phyloP scores from a whole-genome alignment of 2,888 invertebrate genomes.

The Macrophya alboannulata region DNA sequence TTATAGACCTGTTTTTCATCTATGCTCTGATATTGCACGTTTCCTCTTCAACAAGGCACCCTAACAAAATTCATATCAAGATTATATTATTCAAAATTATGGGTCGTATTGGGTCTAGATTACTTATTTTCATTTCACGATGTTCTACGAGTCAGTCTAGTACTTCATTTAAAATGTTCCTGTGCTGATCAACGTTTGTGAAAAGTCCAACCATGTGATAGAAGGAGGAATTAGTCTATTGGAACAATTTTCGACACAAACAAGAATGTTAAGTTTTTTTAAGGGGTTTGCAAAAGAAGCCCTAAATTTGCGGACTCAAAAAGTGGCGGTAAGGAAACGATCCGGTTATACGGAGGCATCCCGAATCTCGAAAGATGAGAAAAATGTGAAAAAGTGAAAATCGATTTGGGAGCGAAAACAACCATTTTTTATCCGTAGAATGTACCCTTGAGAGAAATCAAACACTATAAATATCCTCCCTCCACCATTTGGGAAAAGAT shows the following conservation, averaged over 20 bases:
- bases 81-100: not conserved
- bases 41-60: not conserved
- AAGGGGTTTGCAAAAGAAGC: not conserved
- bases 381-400: slow-evolving; percentile 14
- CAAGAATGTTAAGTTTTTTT: not conserved
- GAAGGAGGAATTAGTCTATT: not conserved
- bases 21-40: slow-evolving; percentile 2
- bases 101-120: not conserved
- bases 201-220: not conserved
- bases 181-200: not conserved
- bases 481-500: not conserved
- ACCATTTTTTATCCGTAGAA: not conserved
- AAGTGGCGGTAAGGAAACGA: not conserved
- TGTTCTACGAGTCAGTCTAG: not conserved
- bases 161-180: too few relatives aligned
- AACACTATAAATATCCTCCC: slow-evolving; percentile 18
- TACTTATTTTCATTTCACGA: not conserved
- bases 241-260: not conserved
- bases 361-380: not conserved
- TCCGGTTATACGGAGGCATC: not conserved
- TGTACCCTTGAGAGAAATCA: slow-evolving; percentile 17
- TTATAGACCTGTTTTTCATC: not conserved
- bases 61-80: not conserved
- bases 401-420: not conserved
- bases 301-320: not conserved